These are phyloP conservation scores for Passerina amoena DNA, from an alignment of 2,113 vertebrate species.

Conservation along the genomic window DNA sequence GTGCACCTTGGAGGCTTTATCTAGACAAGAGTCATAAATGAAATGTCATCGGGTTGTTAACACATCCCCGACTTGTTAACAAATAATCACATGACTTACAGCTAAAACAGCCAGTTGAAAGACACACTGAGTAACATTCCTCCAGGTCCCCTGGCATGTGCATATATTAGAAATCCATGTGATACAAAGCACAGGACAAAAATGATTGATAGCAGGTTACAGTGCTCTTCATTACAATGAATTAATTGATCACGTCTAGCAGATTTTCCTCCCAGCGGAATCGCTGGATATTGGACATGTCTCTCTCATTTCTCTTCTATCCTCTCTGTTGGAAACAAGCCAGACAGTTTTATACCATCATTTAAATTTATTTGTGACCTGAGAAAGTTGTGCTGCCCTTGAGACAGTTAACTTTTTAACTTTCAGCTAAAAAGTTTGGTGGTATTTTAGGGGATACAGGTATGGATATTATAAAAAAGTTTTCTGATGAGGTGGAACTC, in stretches of 20 bases:
- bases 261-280: constrained; percentile 14
- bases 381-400: constrained; percentile 4
- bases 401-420: constrained; percentile 10
- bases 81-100: background rate
- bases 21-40: background rate
- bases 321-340: background rate
- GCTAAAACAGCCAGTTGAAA: background rate
- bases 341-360: background rate
- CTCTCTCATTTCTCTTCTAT: constrained; percentile 1
- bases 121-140: background rate
- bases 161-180: background rate
- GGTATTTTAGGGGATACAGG: background rate
- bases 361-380: constrained; percentile 45
- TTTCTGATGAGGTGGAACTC: background rate
- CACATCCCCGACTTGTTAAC: background rate
- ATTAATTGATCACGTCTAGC: constrained; percentile 48
- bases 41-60: background rate
- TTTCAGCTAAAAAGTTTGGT: background rate
- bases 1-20: background rate
- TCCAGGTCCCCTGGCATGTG: background rate
- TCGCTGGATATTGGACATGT: background rate
- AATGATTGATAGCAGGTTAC: constrained; percentile 23
- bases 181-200: background rate
- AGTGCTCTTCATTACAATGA: constrained; percentile 35
- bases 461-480: background rate